Percentiles rank a stretch among this genome's conserved stretches.
phyloP scores from a whole-genome alignment of 2,888 invertebrate species.

The Celastrina argiolus region DNA sequence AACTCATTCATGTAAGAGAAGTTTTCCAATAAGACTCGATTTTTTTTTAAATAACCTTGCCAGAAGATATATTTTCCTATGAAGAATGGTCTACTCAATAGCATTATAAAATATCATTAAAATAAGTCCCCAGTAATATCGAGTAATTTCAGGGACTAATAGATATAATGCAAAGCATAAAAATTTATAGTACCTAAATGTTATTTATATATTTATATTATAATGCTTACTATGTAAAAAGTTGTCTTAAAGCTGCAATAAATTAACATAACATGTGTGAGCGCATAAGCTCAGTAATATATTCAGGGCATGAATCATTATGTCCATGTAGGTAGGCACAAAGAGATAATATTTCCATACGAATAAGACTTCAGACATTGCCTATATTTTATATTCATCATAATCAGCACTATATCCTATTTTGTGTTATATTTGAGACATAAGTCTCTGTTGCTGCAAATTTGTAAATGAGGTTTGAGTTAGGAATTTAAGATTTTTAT shows the following conservation, averaged over 20 bases:
- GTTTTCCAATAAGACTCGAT: too few species aligned
- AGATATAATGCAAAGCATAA: too few species aligned
- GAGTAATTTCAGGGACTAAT: too few species aligned
- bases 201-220: neutral
- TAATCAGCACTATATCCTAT: neutral
- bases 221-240: neutral
- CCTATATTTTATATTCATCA: neutral
- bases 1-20: slow-evolving; percentile 87
- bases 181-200: too few species aligned
- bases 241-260: neutral
- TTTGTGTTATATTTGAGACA: too few species aligned
- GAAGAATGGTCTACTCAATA: too few species aligned
- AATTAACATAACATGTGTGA: neutral
- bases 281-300: neutral
- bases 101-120: too few species aligned
- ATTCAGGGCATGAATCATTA: slow-evolving; percentile 11
- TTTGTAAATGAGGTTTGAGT: neutral
- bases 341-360: slow-evolving; percentile 10
- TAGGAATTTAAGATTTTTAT: too few species aligned
- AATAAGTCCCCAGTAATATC: too few species aligned
- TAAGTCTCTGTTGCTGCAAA: neutral
- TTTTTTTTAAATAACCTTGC: too few species aligned
- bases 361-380: neutral
- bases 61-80: too few species aligned
- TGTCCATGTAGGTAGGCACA: neutral